These are phyloP conservation scores for Chelon labrosus DNA, from an alignment of 2,797 vertebrate genomes.

Conservation along the genomic window DNA sequence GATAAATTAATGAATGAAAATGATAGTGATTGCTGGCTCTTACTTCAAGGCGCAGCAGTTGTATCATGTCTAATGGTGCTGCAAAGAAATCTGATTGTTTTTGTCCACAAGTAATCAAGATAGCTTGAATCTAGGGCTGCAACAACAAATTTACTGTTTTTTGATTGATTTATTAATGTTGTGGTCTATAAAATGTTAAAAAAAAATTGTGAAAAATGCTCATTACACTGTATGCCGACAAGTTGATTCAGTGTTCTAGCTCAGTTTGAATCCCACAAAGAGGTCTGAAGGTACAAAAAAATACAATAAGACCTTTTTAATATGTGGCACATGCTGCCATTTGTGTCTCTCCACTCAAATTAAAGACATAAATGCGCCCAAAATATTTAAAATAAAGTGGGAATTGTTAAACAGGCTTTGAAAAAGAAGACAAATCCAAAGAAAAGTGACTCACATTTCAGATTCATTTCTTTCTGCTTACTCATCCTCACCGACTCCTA, in stretches of 20 bases:
- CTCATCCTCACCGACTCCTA: slow-evolving; percentile 2
- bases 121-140: slow-evolving; percentile 9
- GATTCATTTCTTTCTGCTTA: not conserved
- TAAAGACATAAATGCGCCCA: not conserved
- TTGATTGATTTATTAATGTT: not conserved
- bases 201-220: no score
- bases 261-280: no score
- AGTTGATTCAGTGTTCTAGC: no score
- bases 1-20: slow-evolving; percentile 21
- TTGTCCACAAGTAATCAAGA: slow-evolving; percentile 6
- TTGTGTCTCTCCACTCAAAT: not conserved
- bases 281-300: not conserved
- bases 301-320: not conserved
- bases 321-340: not conserved
- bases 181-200: not conserved
- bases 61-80: slow-evolving; percentile 14
- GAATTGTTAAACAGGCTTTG: not conserved
- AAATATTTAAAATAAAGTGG: not conserved
- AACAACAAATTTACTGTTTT: not conserved
- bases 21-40: not conserved
- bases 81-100: slow-evolving; percentile 26
- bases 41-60: slow-evolving; percentile 2
- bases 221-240: no score
- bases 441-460: slow-evolving; percentile 9
- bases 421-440: slow-evolving; percentile 1